Evolutionary conservation across 2,113 vertebrate species (phyloP).

Genomic region (Tringa solitaria): DNA sequence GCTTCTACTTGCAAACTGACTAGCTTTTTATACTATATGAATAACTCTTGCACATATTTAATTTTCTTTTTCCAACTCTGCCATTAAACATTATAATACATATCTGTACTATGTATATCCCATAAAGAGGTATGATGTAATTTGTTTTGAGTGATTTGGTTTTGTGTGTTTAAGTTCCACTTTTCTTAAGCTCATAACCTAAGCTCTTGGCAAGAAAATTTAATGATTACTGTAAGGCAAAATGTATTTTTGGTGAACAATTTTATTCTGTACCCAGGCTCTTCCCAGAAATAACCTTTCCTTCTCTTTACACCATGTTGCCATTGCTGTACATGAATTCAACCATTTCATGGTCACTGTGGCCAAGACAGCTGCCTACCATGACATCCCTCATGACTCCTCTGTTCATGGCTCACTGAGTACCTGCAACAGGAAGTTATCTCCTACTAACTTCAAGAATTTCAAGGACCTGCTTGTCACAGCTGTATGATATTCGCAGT

Average conservation of each 20-base stretch:
- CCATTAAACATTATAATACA: background rate
- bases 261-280: background rate
- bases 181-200: background rate
- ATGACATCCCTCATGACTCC: background rate
- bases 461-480: background rate
- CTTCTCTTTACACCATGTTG: background rate
- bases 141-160: background rate
- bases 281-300: background rate
- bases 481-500: background rate
- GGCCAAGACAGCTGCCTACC: background rate
- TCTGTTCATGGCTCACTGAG: background rate
- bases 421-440: background rate
- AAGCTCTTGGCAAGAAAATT: background rate
- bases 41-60: background rate
- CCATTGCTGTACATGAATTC: background rate
- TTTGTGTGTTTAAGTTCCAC: background rate
- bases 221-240: background rate
- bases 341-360: background rate
- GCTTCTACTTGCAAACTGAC: background rate
- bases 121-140: background rate
- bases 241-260: background rate
- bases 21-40: background rate
- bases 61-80: background rate
- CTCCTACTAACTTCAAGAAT: background rate
- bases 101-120: background rate